These are phyloP conservation scores for Melangyna quadrimaculata DNA, from an alignment of 2,888 invertebrate species.

Conservation along the genomic window DNA sequence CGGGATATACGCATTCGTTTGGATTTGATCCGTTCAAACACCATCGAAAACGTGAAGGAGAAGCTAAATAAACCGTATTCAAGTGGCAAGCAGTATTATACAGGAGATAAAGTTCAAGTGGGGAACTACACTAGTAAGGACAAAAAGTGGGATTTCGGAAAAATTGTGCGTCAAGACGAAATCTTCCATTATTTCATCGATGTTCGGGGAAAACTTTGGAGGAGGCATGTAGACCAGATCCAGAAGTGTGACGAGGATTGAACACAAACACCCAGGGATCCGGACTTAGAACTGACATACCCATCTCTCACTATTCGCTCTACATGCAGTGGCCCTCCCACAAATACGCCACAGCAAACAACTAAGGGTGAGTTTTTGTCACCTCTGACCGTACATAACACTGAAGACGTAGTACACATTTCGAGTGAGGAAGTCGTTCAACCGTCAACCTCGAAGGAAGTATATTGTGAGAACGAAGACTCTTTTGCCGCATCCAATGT, in stretches of 20 bases:
- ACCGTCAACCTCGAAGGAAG: background rate
- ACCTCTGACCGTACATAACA: background rate
- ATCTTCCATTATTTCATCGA: conserved; percentile 27
- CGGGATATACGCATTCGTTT: conserved; percentile 25
- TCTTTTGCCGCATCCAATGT: too few relatives aligned
- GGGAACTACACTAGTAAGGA: conserved; percentile 25
- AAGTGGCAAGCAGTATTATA: background rate
- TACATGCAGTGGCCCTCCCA: background rate
- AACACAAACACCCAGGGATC: background rate
- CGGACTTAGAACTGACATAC: background rate
- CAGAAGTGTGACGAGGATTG: conserved; percentile 1
- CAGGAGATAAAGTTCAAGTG: conserved; percentile 26
- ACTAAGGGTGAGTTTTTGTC: background rate
- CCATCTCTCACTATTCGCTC: background rate
- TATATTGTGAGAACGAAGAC: too few relatives aligned
- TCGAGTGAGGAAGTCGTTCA: background rate
- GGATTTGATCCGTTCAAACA: conserved; percentile 8
- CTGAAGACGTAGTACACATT: background rate
- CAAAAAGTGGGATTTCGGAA: conserved; percentile 28
- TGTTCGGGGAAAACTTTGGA: conserved; percentile 21
- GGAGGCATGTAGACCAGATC: conserved; percentile 36
- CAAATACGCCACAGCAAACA: background rate
- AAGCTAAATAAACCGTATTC: background rate
- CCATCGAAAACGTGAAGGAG: background rate
- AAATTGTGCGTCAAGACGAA: conserved; percentile 33